A percentile compares a stretch with the other conserved stretches of the same genome.
Evolutionary conservation across 2,888 invertebrate species (phyloP).

Genomic region (Eupeodes latifasciatus): DNA sequence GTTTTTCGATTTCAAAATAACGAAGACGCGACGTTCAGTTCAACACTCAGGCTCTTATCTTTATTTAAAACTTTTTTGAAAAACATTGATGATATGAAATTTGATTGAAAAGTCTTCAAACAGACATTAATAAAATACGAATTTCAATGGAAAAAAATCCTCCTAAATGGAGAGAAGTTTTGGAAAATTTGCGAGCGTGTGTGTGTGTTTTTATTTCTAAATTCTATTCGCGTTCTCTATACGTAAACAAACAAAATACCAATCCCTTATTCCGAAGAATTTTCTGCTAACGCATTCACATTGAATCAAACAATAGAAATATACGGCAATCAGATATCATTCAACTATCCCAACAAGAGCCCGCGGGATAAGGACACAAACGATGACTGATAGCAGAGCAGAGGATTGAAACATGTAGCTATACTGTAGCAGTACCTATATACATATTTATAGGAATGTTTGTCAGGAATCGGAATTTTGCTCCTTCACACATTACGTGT

Average conservation of each 20-base stretch:
- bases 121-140: background rate
- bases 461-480: constrained; percentile 10
- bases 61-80: background rate
- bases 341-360: constrained; percentile 52
- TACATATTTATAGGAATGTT: too few relatives aligned
- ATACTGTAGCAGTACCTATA: too few relatives aligned
- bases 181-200: too few relatives aligned
- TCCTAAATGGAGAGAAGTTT: background rate
- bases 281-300: constrained; percentile 72
- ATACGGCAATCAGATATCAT: constrained; percentile 74
- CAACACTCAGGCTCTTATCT: background rate
- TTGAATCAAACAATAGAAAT: constrained; percentile 62
- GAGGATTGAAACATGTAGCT: background rate
- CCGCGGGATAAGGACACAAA: constrained; percentile 38
- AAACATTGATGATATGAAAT: background rate
- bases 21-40: too few relatives aligned
- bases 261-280: constrained; percentile 66
- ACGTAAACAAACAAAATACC: constrained; percentile 64
- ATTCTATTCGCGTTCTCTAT: constrained; percentile 64
- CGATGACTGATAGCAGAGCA: constrained; percentile 52
- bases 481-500: constrained; percentile 45
- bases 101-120: background rate
- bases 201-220: constrained; percentile 9
- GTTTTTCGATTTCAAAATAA: background rate
- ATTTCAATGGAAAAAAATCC: background rate